Evolutionary conservation across 2,888 invertebrate species (phyloP), one percentile per base, ranked within the genome.

Genomic region (Salpingus planirostris): DNA sequence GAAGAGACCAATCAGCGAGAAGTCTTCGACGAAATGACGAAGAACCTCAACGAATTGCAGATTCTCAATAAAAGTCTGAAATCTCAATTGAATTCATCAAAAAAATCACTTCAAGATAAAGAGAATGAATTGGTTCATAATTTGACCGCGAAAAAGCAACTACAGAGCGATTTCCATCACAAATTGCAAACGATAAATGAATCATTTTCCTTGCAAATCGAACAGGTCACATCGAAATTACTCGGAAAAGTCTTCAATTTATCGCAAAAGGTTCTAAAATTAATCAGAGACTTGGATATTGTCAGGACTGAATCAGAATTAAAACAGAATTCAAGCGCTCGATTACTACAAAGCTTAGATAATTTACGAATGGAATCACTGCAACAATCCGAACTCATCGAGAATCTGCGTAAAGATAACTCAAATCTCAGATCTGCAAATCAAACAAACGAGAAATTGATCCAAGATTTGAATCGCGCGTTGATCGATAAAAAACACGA

Each of bases 1-100:
- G 40, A 42, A 15, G 25, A 50, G n/a, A 62, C 62, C 3, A 51
- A 59, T 44, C 61, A 61, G 34, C 54, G 49, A 25, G 60, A 62
- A 40, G 52, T 64, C 11, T 56, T 63, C 22, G 43, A 55, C 10
- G 64, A 64, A 44, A 55, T 64, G 51, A 47, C 55, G 12, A 38
- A 36, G 13, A 57, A 53, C 43, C 47, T 60, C 21, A 34, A 44
- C 11, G 43, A 49, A 29, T 35, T 59, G 13, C 57, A 59, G 48
- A 54, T 52, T 39, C 21, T 24, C 2, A 37, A 30, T 14, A 27
- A 30, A 29, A 31, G 25, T 15, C 33, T 58, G n/a, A 43, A 46
- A 4, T 41, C 47, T 13, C 57, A 62, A 37, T 36, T 62, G 10
- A 24, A 41, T 2, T 42, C 31, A 12, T 36, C 47, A 3, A 54